Evolutionary conservation across 1,140 invertebrate species (phyloP).

Genomic region (Elymnias hypermnestra): DNA sequence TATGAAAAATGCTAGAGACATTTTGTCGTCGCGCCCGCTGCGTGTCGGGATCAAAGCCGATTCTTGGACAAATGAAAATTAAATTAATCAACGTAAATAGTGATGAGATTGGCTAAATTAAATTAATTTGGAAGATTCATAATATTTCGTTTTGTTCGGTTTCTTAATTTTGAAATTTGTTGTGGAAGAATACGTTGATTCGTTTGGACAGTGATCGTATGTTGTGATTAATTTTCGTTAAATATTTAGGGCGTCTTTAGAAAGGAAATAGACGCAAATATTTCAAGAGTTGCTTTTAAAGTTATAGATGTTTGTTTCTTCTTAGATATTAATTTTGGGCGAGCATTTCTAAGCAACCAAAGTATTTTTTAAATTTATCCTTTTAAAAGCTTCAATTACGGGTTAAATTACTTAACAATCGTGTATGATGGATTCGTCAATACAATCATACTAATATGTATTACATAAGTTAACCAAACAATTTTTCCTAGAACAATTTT

Average conservation of each 20-base stretch:
- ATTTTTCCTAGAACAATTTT: too few species aligned
- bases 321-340: too few species aligned
- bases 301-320: too few species aligned
- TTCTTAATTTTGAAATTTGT: constrained; percentile 1
- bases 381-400: too few species aligned
- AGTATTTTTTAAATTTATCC: too few species aligned
- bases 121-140: constrained; percentile 2
- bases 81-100: constrained; percentile 55
- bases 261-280: background rate
- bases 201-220: background rate
- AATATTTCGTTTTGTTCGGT: background rate
- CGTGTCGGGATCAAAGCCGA: constrained; percentile 70
- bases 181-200: background rate
- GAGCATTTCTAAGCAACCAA: too few species aligned
- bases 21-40: constrained; percentile 44
- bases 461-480: too few species aligned
- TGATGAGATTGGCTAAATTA: constrained; percentile 12
- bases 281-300: background rate
- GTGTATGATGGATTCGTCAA: too few species aligned
- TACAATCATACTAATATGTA: too few species aligned
- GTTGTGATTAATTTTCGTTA: background rate
- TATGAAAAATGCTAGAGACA: constrained; percentile 55
- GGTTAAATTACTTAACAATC: too few species aligned
- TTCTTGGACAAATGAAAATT: constrained; percentile 68
- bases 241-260: background rate